Base-by-base conservation (phyloP, 2,797 vertebrate species). In the Sebastes nivosus region DNA sequence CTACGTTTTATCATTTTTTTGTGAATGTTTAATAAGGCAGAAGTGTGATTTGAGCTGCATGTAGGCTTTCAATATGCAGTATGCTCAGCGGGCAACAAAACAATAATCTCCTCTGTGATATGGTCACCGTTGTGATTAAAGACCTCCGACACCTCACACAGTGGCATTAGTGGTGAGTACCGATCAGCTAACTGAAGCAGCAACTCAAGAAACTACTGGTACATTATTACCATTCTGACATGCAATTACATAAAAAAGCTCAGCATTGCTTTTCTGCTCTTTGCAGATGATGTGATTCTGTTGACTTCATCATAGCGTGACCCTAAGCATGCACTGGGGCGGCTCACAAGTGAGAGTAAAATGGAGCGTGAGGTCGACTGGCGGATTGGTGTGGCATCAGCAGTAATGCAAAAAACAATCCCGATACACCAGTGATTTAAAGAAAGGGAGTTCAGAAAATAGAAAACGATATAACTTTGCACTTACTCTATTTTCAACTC, bases 101-200 rank as follows among this genome's bases (percentile, higher is more conserved):
- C 76, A 88, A 88, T 83, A 72, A 88, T 82, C 80, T 66, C 60
- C 68, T 72, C 65, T 81, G 70, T 81, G 61, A 85, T 83, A 67
- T 34, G 59, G 80, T 81, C 82, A 70, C 80, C 2, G 7, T 25
- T 66, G 76, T 82, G 75, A 88, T 80, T 77, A 84, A 85, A 86
- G 69, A 88, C 80, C 78, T 85, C 68, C 67, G 65, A 81, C 83
- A 70, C 61, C 50, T 81, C 36, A 22, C 72, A 76, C 76, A 64
- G 64, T 38, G 5, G 79, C 32, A 79, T 68, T 69, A 67, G 42
- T 5, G 11, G 54, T 25, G 67, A 67, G 59, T 25, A 70, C 38
- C 18, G 18, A 88, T 81, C 69, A 81, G 16, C 42, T 46, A 3
- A 27, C 29, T 66, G 58, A 52, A 27, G 67, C 59, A 54, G 18